Evolutionary conservation across 2,888 invertebrate genomes (phyloP), one percentile per base, ranked within the genome.

Genomic region (Phoenoteleia sp.): DNA sequence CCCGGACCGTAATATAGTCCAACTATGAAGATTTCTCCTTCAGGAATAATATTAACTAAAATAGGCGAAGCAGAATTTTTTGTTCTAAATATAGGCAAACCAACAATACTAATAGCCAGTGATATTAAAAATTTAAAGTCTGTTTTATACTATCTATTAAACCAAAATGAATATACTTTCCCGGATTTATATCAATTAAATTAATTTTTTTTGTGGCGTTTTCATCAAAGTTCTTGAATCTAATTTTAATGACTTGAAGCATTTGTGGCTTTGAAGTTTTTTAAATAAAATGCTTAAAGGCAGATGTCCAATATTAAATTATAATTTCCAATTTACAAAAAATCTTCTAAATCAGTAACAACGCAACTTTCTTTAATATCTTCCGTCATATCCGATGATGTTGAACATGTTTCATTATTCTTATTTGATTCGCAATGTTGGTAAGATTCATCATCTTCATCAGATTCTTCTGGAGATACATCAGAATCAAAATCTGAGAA

Each of bases 21-120:
- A 29, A 87, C 33, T 7, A 88, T 74, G 79, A 86, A 84, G 13
- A 88, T 79, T 69, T 72, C 36, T 36, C 81, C 72, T 62, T 67
- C 33, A 56, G 83, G 72, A 52, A 79, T 23, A 29, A 87, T 60
- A 60, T 52, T 69, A 45, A 85, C 76, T 42, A 88, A 81, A 54
- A 89, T 89, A 36, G 87, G 87, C 85, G 87, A 89, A 9, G 85
- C 84, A 47, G 85, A 85, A 15, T 54, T 25, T 19, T 66, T 49
- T 54, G 84, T 81, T 75, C 88, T 86, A 64, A 62, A 85, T 25
- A 87, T 66, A 9, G 87, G 85, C 17, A 86, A 21, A 36, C 85
- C 87, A 42, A 84, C 84, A 23, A 84, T 83, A 71, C 62, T 76
- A 49, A 75, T 21, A 7, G 74, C 47, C 36, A 83, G 42, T 29